Evolutionary conservation across 2,888 invertebrate species (phyloP), one percentile per base, ranked within the genome.

Genomic region (Tenodera sinensis): DNA sequence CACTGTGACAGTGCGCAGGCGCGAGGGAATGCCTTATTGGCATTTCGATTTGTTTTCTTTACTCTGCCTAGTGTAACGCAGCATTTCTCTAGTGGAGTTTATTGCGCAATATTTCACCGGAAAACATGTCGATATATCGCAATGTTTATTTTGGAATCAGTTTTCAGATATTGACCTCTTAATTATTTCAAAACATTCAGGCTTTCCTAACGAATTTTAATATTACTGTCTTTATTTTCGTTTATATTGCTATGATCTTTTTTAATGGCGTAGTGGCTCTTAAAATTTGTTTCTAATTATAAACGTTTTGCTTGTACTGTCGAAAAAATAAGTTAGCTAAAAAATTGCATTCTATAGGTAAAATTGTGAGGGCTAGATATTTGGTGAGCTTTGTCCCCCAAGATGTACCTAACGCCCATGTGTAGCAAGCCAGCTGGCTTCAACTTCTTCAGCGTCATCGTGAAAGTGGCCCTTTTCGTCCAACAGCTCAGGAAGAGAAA

Each of bases 401-500:
- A 28, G 4, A 88, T 88, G 88, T 88, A 88, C 15, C 14, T 88
- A 14, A 25, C 88, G 4, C 54, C 82, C 28, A 83, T 85, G 34
- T 47, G 89, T 47, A 8, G 83, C 28, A 83, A 71, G 54, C 54
- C 85, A 14, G 28, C 54, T 81, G 81, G 83, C 83, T 85, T 90
- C 85, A 90, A 90, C 88, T 89, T 90, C 87, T 54, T 90, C 84
- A 90, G 85, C 81, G 90, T 90, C 83, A 88, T 90, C 54, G 90
- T 90, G 83, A 89, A 88, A 85, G 88, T 91, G 82, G 88, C 90
- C 15, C 85, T 91, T 81, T 90, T 91, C 89, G 85, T 90, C 47
- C 87, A 89, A 27, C 89, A 90, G 89, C 89, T 90, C 84, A 90
- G 90, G 89, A 91, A 90, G 88, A 89, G 91, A 83, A 89, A 88